Percentiles rank a stretch among this genome's conserved stretches.
Conservation (phyloP, 2,797 vertebrate species). For the Synanceia verrucosa region DNA sequence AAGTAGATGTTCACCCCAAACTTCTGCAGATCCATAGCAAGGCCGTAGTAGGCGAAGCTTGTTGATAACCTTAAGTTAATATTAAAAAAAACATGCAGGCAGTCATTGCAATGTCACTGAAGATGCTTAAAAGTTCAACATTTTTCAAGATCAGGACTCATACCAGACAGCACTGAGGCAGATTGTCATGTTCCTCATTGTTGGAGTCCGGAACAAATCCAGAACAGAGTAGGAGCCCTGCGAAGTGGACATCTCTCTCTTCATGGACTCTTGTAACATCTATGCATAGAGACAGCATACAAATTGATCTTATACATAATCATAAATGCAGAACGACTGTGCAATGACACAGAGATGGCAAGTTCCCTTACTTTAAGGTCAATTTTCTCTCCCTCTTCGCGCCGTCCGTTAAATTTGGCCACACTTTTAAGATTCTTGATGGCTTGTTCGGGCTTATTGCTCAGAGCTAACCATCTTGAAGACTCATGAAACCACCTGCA, state of each 20-base stretch:
- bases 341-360: neutral
- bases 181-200: constrained; percentile 83
- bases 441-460: constrained; percentile 78
- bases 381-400: constrained; percentile 79
- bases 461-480: constrained; percentile 88
- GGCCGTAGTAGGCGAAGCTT: constrained; percentile 91
- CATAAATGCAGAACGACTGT: neutral
- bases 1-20: constrained; percentile 92
- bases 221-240: constrained; percentile 71
- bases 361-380: constrained; percentile 68
- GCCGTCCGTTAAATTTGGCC: constrained; percentile 80
- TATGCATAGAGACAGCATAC: constrained; percentile 35
- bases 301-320: neutral
- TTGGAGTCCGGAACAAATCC: constrained; percentile 85
- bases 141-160: constrained; percentile 23
- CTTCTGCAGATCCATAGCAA: constrained; percentile 92
- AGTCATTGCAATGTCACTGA: neutral
- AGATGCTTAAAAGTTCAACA: neutral
- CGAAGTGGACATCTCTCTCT: constrained; percentile 81
- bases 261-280: constrained; percentile 85
- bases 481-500: constrained; percentile 92
- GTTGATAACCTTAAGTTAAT: constrained; percentile 87
- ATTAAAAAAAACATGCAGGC: neutral
- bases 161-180: constrained; percentile 87
- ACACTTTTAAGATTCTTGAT: constrained; percentile 82